A percentile compares a stretch with the other conserved stretches of the same genome.
These are phyloP conservation scores for Atlantisia rogersi DNA, from an alignment of 2,113 vertebrate genomes.

Conservation along the genomic window DNA sequence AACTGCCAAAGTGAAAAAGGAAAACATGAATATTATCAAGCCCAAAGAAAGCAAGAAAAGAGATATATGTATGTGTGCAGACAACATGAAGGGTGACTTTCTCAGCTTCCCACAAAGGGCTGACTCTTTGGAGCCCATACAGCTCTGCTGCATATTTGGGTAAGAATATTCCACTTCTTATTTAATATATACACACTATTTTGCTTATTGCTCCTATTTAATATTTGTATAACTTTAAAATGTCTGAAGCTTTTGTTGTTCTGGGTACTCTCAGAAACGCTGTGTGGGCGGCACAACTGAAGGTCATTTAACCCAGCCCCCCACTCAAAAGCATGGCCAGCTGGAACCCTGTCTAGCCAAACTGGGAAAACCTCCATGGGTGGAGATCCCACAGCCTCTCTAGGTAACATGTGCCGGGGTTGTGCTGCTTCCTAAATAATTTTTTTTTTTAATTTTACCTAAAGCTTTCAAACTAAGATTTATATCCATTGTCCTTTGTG, in stretches of 20 bases:
- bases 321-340: not conserved
- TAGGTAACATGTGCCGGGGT: not conserved
- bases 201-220: not conserved
- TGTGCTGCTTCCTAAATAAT: not conserved
- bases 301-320: not conserved
- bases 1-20: not conserved
- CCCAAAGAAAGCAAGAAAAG: not conserved
- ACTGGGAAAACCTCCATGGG: not conserved
- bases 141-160: not conserved
- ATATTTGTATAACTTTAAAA: not conserved
- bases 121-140: not conserved
- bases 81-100: not conserved
- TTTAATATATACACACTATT: not conserved
- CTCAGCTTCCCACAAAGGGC: not conserved
- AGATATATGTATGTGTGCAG: not conserved
- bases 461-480: not conserved
- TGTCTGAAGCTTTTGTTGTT: not conserved
- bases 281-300: not conserved
- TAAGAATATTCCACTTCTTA: not conserved
- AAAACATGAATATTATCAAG: not conserved
- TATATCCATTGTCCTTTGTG: not conserved
- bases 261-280: not conserved
- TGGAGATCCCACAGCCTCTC: not conserved
- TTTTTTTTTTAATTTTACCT: not conserved
- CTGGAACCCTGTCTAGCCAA: not conserved